phyloP scores from a whole-genome alignment of 1,140 invertebrate species.

The Zaprionus vittiger region DNA sequence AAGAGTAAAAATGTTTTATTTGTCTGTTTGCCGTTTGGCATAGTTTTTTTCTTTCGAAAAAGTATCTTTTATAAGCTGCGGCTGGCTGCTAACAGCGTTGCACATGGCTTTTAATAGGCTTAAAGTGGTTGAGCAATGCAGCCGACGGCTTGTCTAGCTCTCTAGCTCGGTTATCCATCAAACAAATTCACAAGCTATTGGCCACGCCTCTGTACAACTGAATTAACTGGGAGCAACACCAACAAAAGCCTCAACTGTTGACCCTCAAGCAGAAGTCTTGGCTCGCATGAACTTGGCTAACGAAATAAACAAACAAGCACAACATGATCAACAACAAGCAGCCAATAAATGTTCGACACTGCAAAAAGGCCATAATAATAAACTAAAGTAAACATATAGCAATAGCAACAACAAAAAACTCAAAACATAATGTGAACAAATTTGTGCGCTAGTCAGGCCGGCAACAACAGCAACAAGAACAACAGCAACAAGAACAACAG shows the following conservation, averaged over 20 bases:
- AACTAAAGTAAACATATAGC: constrained; percentile 65
- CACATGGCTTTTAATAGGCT: constrained; percentile 68
- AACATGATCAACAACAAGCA: constrained; percentile 19
- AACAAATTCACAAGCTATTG: constrained; percentile 56
- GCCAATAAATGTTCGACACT: constrained; percentile 71
- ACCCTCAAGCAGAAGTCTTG: constrained; percentile 59
- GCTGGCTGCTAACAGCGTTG: constrained; percentile 10
- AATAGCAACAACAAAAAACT: constrained; percentile 13
- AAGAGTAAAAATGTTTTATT: constrained; percentile 40
- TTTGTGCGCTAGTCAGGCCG: constrained; percentile 59
- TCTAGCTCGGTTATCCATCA: constrained; percentile 44
- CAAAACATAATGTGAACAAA: constrained; percentile 72
- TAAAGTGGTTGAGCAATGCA: constrained; percentile 67
- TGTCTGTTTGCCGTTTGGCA: constrained; percentile 44
- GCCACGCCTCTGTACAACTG: constrained; percentile 61
- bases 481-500: constrained; percentile 39
- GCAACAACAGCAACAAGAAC: constrained; percentile 43
- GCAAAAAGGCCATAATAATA: constrained; percentile 80
- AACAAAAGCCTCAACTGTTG: constrained; percentile 30
- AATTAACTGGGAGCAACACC: constrained; percentile 26
- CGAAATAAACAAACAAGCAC: constrained; percentile 56
- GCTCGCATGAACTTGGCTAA: constrained; percentile 69
- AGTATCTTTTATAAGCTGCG: constrained; percentile 51
- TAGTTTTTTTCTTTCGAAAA: constrained; percentile 45
- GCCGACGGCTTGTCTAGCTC: constrained; percentile 9